A percentile compares a stretch with the other conserved stretches of the same genome.
These are phyloP conservation scores for Hypsopygia costalis DNA, from an alignment of 2,888 invertebrate genomes.

Conservation along the genomic window DNA sequence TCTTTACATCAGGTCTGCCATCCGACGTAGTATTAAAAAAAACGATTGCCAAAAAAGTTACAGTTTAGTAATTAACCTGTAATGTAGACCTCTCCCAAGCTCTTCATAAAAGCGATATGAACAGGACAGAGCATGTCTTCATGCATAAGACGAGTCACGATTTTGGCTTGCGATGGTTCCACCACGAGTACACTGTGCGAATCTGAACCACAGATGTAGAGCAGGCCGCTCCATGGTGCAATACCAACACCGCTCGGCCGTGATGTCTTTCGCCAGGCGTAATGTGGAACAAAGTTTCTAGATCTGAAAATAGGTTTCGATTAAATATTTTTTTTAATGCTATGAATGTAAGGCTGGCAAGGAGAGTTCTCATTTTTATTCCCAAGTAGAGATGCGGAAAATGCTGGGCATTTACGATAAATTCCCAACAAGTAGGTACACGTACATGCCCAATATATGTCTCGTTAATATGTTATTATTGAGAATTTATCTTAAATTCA, in stretches of 20 bases:
- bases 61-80: slow-evolving; percentile 78
- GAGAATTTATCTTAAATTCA: no score
- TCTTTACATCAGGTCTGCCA: no score
- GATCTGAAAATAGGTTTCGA: slow-evolving; percentile 43
- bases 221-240: slow-evolving; percentile 81
- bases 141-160: slow-evolving; percentile 71
- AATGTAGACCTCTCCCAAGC: slow-evolving; percentile 80
- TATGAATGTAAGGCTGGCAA: no score
- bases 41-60: no score
- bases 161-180: slow-evolving; percentile 68
- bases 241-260: slow-evolving; percentile 85
- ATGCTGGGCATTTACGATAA: no score
- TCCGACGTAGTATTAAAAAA: no score
- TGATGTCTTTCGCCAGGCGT: slow-evolving; percentile 78
- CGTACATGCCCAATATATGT: no score
- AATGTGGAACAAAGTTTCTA: slow-evolving; percentile 74
- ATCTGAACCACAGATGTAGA: slow-evolving; percentile 84
- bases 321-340: not conserved
- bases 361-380: no score
- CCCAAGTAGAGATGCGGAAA: no score
- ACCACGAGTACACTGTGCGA: slow-evolving; percentile 80
- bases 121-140: slow-evolving; percentile 82
- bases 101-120: slow-evolving; percentile 80
- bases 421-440: no score
- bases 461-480: no score